Base-by-base conservation (phyloP, 2,888 invertebrate genomes). In the Neoitamus cyanurus region DNA sequence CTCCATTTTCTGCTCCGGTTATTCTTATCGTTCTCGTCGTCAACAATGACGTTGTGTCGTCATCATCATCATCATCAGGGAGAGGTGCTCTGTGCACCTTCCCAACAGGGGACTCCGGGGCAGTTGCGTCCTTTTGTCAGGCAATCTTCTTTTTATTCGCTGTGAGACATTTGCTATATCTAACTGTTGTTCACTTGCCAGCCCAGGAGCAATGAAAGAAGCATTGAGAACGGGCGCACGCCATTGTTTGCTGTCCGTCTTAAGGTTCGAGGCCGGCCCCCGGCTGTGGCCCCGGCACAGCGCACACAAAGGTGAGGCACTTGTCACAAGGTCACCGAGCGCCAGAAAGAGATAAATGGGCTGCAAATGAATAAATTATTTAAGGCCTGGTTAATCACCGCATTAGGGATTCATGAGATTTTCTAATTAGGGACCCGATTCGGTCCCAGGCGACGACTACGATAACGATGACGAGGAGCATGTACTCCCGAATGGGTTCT, bases 391-490 rank as follows among this genome's bases (percentile, higher is more conserved):
- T 73, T 25, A 34, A 73, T 73, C 73, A 73, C 36, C 73, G 25
- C 36, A 73, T 73, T 73, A 73, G 73, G 20, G 73, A 73, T 73
- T 73, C 73, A 73, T 73, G 73, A 73, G 73, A 73, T 73, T 73
- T 73, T 73, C 73, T 73, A 73, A 73, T 73, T 73, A 73, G 36
- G 36, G 36, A 34, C 36, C 31, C 70, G 30, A 70, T 30, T 69
- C 30, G 58, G 58, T 58, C 58, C 58, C 58, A 58, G 58, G 20
- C 58, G 58, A 58, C 58, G 25, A 58, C 25, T 15, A 15, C 58
- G 58, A 58, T 25, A 20, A 58, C 58, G 25, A 58, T 25, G 58
- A 58, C 58, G 9, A 15, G 58, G 42, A 42, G 42, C 42, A 42
- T 42, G n/a, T 15, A 42, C 42, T 5, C 42, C 42, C 42, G 42